These are phyloP conservation scores for Procambarus virginalis DNA, from an alignment of 1,140 invertebrate species.

Conservation along the genomic window DNA sequence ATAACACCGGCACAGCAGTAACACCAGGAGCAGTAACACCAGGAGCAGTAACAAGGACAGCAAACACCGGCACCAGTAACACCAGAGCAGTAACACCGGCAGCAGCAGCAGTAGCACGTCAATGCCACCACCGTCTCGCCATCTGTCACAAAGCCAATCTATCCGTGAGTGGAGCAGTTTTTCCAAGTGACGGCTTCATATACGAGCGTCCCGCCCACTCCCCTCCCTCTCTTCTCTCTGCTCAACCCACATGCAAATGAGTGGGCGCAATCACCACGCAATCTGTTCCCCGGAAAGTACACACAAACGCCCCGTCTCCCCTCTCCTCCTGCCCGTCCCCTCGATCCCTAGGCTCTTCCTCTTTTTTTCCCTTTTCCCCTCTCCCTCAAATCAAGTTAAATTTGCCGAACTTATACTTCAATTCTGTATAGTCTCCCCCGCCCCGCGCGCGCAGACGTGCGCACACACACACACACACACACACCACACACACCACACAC, in stretches of 20 bases:
- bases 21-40: too few relatives aligned
- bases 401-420: constrained; percentile 53
- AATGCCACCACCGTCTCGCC: background rate
- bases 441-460: background rate
- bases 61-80: background rate
- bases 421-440: background rate
- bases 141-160: constrained; percentile 20
- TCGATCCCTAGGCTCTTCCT: too few relatives aligned
- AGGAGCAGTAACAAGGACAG: background rate
- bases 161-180: constrained; percentile 23
- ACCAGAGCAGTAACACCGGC: background rate
- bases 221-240: background rate
- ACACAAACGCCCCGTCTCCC: background rate
- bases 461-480: too few relatives aligned
- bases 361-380: background rate
- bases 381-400: constrained; percentile 55
- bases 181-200: constrained; percentile 1
- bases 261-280: constrained; percentile 27
- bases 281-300: constrained; percentile 31
- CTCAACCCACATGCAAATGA: constrained; percentile 33
- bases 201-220: background rate
- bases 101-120: background rate
- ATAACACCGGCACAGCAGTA: too few relatives aligned
- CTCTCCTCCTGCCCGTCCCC: too few relatives aligned
- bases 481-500: too few relatives aligned